A percentile compares a stretch with the other conserved stretches of the same genome.
These are phyloP conservation scores for Periphyllus acericola DNA, from an alignment of 2,888 invertebrate species.

Conservation along the genomic window DNA sequence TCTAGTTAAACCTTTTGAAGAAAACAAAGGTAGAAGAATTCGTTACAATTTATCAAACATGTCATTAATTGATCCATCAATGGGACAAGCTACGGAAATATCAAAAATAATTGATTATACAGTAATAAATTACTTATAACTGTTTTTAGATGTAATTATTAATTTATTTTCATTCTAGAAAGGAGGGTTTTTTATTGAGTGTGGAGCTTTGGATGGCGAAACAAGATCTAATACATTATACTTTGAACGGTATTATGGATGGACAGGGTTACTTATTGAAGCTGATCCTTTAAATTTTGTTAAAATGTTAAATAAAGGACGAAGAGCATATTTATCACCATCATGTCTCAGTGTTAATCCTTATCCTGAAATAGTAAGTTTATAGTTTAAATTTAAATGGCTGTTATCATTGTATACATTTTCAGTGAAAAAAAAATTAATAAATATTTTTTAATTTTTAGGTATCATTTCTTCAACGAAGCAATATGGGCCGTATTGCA, in stretches of 20 bases:
- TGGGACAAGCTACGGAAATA: slow-evolving; percentile 67
- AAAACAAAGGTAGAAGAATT: slow-evolving; percentile 63
- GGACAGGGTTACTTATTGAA: slow-evolving; percentile 70
- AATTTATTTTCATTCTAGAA: slow-evolving; percentile 65
- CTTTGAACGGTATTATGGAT: slow-evolving; percentile 69
- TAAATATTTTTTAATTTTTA: slow-evolving; percentile 2
- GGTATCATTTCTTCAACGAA: slow-evolving; percentile 52
- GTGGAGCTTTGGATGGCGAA: slow-evolving; percentile 72
- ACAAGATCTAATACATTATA: slow-evolving; percentile 70
- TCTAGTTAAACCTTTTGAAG: slow-evolving; percentile 64
- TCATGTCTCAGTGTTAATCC: slow-evolving; percentile 69
- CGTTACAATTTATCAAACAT: slow-evolving; percentile 64
- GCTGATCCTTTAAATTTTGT: slow-evolving; percentile 70
- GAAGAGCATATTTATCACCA: slow-evolving; percentile 69
- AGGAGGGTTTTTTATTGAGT: slow-evolving; percentile 71
- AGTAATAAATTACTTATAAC: slow-evolving; percentile 64
- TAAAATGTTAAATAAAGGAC: slow-evolving; percentile 68
- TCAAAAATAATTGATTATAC: slow-evolving; percentile 67
- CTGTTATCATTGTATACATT: background rate
- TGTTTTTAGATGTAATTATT: background rate
- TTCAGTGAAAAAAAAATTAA: background rate
- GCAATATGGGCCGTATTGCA: slow-evolving; percentile 44
- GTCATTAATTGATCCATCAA: slow-evolving; percentile 65
- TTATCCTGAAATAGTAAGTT: slow-evolving; percentile 68
- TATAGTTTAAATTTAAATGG: background rate